A percentile compares a stretch with the other conserved stretches of the same genome.
Evolutionary conservation across 2,113 vertebrate genomes (phyloP).

Genomic region (Microcebus murinus): DNA sequence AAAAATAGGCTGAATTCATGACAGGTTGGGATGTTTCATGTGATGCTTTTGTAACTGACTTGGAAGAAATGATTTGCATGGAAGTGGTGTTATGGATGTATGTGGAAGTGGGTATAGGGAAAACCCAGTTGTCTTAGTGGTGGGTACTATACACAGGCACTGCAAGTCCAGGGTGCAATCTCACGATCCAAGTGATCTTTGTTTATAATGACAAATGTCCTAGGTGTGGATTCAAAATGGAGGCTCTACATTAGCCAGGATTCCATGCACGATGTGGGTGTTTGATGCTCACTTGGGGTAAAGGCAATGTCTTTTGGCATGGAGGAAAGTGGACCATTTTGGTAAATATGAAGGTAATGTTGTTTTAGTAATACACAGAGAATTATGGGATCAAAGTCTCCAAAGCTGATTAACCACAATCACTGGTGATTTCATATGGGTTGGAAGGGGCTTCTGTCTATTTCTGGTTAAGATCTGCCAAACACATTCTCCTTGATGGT

Average conservation of each 20-base stretch:
- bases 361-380: conserved; percentile 54
- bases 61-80: background rate
- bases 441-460: conserved; percentile 31
- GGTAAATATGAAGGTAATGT: background rate
- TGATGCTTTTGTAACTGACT: background rate
- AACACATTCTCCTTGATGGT: conserved; percentile 51
- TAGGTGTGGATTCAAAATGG: background rate
- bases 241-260: background rate
- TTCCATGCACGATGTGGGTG: background rate
- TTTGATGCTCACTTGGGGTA: background rate
- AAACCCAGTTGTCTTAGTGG: background rate
- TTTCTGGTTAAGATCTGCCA: conserved; percentile 34
- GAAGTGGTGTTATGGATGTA: background rate
- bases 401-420: conserved; percentile 43
- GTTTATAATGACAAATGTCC: background rate
- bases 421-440: background rate
- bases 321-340: conserved; percentile 25
- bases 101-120: background rate
- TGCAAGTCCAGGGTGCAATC: background rate
- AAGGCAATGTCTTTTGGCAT: background rate
- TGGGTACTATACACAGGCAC: background rate
- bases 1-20: background rate
- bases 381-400: conserved; percentile 17
- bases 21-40: background rate
- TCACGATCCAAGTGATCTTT: background rate